phyloP scores from a whole-genome alignment of 2,113 vertebrate species.

The Actenoides lindsayi region DNA sequence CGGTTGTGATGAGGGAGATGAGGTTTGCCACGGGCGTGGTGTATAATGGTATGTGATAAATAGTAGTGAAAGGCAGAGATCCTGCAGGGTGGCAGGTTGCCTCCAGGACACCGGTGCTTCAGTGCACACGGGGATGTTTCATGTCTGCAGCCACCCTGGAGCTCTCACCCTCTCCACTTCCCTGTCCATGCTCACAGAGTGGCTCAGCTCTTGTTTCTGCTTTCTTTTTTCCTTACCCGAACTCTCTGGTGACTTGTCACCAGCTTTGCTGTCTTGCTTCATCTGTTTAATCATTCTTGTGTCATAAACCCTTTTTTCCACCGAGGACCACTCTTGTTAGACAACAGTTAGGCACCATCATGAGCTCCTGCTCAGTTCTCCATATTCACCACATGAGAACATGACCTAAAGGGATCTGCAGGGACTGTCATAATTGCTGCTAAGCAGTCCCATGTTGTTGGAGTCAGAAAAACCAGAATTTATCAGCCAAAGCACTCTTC shows the following conservation, averaged over 20 bases:
- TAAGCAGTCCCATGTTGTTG: not conserved
- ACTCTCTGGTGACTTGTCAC: not conserved
- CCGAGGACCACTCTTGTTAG: not conserved
- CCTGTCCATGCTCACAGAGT: not conserved
- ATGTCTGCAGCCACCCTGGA: not conserved
- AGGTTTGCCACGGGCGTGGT: not conserved
- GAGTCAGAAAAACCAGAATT: not conserved
- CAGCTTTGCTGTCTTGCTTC: not conserved
- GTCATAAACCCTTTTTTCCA: not conserved
- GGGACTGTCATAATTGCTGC: not conserved
- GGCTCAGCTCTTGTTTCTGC: not conserved
- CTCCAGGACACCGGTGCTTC: not conserved
- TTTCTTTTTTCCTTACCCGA: not conserved
- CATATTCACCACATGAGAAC: rapidly evolving
- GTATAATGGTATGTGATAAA: not conserved
- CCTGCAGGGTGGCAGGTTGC: not conserved
- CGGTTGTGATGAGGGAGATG: not conserved
- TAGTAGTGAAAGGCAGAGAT: not conserved
- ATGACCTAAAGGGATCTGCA: not conserved
- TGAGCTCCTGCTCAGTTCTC: not conserved
- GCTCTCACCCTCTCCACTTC: not conserved
- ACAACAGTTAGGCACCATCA: not conserved
- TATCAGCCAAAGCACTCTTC: not conserved
- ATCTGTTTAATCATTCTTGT: not conserved
- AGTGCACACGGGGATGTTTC: not conserved